Conservation (phyloP, 2,797 vertebrate species). For the Spea hammondii region DNA sequence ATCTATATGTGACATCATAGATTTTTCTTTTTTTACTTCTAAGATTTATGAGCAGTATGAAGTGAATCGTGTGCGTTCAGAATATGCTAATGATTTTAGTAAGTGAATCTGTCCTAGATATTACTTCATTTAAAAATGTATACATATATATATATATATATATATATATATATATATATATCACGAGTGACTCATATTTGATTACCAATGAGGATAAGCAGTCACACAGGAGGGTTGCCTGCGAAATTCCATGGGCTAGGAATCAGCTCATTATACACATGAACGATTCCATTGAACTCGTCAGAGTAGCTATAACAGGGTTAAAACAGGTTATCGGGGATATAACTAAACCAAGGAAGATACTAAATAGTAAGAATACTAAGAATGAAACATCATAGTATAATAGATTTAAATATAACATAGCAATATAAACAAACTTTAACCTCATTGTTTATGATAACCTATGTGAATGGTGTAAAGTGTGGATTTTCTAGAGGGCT, state of each 20-base stretch:
- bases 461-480: too few species aligned
- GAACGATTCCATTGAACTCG: too few species aligned
- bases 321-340: too few species aligned
- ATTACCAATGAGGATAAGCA: neutral
- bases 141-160: too few species aligned
- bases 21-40: neutral
- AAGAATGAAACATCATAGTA: too few species aligned
- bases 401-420: too few species aligned
- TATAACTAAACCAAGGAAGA: too few species aligned
- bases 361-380: too few species aligned
- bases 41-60: neutral
- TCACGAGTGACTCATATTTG: conserved; percentile 9
- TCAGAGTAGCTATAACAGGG: too few species aligned
- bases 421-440: too few species aligned
- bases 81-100: conserved; percentile 13
- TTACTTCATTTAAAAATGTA: conserved; percentile 16
- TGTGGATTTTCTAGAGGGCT: too few species aligned
- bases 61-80: conserved; percentile 1
- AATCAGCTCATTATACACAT: neutral
- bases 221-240: neutral
- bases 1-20: conserved; percentile 18
- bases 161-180: neutral
- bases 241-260: neutral
- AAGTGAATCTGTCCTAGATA: conserved; percentile 18
- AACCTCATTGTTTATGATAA: too few species aligned